Percentiles rank a stretch among this genome's conserved stretches.
Conservation (phyloP, 2,113 vertebrate species). For the Rhynchomys soricoides region DNA sequence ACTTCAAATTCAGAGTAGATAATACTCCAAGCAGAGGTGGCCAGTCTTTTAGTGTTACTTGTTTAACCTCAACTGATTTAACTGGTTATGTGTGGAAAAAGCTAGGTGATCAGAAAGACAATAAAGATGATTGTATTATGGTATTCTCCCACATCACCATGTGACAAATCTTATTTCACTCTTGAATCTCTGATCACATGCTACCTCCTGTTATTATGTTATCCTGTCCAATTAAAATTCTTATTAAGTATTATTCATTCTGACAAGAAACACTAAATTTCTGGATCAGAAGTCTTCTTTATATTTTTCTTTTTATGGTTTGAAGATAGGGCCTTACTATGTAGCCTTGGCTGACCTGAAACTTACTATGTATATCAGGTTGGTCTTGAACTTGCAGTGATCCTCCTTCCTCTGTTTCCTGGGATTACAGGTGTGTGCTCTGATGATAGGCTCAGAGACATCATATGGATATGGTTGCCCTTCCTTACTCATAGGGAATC, state of each 20-base stretch:
- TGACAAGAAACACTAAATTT: conserved; percentile 13
- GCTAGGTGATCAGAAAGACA: background rate
- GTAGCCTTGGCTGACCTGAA: background rate
- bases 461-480: background rate
- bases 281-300: conserved; percentile 8
- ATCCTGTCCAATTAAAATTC: background rate
- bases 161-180: background rate
- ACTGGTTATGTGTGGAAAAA: conserved; percentile 17
- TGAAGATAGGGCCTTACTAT: background rate
- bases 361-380: background rate
- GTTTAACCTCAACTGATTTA: background rate
- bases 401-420: background rate
- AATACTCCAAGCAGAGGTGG: background rate
- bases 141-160: background rate
- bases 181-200: background rate
- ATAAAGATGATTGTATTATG: background rate
- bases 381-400: background rate
- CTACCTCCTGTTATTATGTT: background rate
- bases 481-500: background rate
- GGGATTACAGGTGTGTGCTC: too few relatives aligned
- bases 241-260: conserved; percentile 32
- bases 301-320: background rate
- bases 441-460: background rate
- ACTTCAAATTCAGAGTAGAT: background rate
- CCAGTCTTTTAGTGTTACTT: background rate